Conservation (phyloP, 2,888 invertebrate species). For the Agrenia bidenticulata region DNA sequence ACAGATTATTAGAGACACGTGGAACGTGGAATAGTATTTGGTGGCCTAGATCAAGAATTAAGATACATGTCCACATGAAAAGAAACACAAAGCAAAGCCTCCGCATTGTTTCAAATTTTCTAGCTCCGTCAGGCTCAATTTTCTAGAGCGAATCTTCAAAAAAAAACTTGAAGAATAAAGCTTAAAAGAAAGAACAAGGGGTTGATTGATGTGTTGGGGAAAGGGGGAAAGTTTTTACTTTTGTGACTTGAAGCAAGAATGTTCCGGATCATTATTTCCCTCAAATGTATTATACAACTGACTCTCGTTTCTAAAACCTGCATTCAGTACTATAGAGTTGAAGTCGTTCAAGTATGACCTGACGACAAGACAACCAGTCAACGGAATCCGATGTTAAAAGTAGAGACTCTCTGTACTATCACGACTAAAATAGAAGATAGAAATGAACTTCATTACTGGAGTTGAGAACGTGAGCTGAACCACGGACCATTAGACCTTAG, state of each 20-base stretch:
- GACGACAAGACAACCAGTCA: no score
- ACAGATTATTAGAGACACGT: no score
- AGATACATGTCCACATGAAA: no score
- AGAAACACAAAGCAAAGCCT: neutral
- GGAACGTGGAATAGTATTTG: no score
- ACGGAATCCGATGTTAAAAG: no score
- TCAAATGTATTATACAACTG: neutral
- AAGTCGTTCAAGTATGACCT: no score
- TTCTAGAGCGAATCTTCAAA: neutral
- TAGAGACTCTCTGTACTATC: no score
- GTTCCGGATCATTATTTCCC: conserved; percentile 38
- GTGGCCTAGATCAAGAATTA: no score
- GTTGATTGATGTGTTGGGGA: conserved; percentile 32
- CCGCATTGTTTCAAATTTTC: neutral
- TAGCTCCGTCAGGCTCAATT: neutral
- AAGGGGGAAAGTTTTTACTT: conserved; percentile 20
- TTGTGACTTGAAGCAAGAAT: conserved; percentile 28
- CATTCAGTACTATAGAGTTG: neutral
- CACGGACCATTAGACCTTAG: no score
- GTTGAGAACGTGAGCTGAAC: no score
- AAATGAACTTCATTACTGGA: no score
- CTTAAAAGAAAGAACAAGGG: conserved; percentile 18
- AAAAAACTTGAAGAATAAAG: neutral
- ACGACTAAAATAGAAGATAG: no score
- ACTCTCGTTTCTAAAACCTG: neutral